phyloP scores from a whole-genome alignment of 1,140 invertebrate genomes.

The Dendroctonus ponderosae region DNA sequence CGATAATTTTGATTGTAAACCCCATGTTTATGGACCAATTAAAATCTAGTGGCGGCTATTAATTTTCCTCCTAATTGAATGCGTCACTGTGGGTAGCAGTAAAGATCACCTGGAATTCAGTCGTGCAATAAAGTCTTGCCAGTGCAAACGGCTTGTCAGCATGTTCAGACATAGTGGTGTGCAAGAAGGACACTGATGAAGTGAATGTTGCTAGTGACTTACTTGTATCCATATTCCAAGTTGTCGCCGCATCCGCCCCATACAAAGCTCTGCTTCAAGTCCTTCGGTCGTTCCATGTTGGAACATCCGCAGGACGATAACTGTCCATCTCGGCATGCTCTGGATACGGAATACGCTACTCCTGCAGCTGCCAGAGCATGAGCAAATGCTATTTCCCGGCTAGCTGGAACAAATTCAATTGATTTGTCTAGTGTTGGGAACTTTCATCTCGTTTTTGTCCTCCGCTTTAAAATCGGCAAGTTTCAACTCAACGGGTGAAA shows the following conservation, averaged over 20 bases:
- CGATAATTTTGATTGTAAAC: constrained; percentile 11
- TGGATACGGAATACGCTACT: constrained; percentile 80
- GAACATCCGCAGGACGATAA: constrained; percentile 88
- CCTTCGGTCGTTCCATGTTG: constrained; percentile 70
- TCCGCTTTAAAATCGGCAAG: too few species aligned
- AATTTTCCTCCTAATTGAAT: constrained; percentile 25
- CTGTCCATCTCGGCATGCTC: constrained; percentile 86
- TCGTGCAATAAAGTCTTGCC: constrained; percentile 12
- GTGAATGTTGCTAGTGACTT: constrained; percentile 48
- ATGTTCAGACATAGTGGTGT: neutral
- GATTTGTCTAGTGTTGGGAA: too few species aligned
- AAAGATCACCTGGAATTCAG: constrained; percentile 25
- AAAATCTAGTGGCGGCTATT: constrained; percentile 23
- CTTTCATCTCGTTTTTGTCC: too few species aligned
- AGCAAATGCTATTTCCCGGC: constrained; percentile 87
- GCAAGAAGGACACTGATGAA: neutral
- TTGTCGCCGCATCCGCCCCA: constrained; percentile 98
- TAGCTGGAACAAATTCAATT: constrained; percentile 60
- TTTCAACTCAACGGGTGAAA: too few species aligned
- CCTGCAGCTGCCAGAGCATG: constrained; percentile 87
- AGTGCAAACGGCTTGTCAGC: constrained; percentile 25
- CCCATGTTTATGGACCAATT: constrained; percentile 14
- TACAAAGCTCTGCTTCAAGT: constrained; percentile 85
- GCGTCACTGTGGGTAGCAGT: constrained; percentile 25
- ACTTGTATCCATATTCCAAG: constrained; percentile 93